Evolutionary conservation across 2,113 vertebrate genomes (phyloP).

Genomic region (Trematomus loennbergii): DNA sequence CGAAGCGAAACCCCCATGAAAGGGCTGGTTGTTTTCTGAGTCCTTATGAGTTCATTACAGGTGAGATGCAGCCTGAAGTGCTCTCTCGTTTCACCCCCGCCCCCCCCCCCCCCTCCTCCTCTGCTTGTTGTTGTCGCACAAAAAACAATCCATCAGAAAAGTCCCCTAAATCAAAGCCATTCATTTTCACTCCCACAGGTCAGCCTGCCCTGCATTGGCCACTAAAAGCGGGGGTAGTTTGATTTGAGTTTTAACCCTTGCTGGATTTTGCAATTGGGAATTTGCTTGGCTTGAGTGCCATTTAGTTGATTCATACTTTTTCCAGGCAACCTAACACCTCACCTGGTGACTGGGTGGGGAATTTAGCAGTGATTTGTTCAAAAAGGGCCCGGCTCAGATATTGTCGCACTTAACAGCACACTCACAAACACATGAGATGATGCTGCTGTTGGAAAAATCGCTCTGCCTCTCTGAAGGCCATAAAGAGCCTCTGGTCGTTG

Average conservation of each 20-base stretch:
- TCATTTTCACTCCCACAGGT: conserved; percentile 47
- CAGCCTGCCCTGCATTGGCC: conserved; percentile 13
- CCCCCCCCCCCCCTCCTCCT: background rate
- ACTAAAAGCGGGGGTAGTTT: conserved; percentile 2
- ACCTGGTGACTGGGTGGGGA: conserved; percentile 67
- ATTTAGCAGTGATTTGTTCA: conserved; percentile 48
- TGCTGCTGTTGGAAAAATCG: conserved; percentile 46
- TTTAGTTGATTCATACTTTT: conserved; percentile 49
- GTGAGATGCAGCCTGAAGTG: conserved; percentile 43
- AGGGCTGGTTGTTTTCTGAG: conserved; percentile 70
- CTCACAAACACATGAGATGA: conserved; percentile 1
- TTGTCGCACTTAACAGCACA: background rate
- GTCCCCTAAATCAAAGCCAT: conserved; percentile 39
- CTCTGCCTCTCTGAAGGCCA: conserved; percentile 25
- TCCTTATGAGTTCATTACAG: conserved; percentile 62
- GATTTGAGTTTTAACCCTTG: conserved; percentile 49
- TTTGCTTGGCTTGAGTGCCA: conserved; percentile 24
- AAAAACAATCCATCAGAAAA: conserved; percentile 41
- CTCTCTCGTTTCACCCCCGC: conserved; percentile 63
- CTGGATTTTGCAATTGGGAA: conserved; percentile 43
- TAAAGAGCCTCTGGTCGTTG: conserved; percentile 47
- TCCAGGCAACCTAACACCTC: conserved; percentile 34
- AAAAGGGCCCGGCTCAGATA: conserved; percentile 11
- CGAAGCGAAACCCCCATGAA: conserved; percentile 62
- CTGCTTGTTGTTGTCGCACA: conserved; percentile 43